Conservation (phyloP, 1,140 invertebrate species). For the Medauroidea extradentata region DNA sequence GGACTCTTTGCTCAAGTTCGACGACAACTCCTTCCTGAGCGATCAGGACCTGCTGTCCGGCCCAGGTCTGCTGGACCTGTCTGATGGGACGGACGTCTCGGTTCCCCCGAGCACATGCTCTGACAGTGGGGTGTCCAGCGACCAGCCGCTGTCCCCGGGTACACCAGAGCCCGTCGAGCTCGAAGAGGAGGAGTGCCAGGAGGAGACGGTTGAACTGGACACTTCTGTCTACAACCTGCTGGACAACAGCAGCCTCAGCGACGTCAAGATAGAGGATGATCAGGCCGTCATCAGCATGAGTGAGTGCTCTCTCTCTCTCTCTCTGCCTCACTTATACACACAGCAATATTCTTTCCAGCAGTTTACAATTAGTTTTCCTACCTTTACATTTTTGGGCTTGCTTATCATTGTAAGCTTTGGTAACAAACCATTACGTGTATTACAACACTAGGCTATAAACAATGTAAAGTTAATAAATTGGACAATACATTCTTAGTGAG, state of each 20-base stretch:
- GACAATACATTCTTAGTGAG: too few species aligned
- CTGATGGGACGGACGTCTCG: neutral
- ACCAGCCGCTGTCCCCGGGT: constrained; percentile 11
- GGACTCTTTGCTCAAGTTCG: constrained; percentile 9
- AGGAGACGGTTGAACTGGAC: constrained; percentile 10
- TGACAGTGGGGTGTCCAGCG: constrained; percentile 10
- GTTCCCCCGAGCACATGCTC: constrained; percentile 5
- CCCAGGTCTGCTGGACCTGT: neutral
- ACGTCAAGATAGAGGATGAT: neutral
- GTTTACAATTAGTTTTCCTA: too few species aligned
- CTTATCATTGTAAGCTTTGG: too few species aligned
- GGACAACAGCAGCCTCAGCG: neutral
- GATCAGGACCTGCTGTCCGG: neutral
- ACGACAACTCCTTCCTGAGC: neutral
- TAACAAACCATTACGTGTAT: too few species aligned
- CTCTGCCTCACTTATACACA: too few species aligned
- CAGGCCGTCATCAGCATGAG: constrained; percentile 8
- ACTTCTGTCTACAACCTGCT: constrained; percentile 4
- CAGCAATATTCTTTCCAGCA: too few species aligned
- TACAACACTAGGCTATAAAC: too few species aligned
- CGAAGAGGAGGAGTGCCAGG: constrained; percentile 5
- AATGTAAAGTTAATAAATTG: too few species aligned
- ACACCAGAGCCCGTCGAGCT: neutral
- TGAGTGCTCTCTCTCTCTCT: neutral
- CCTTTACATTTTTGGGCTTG: too few species aligned